phyloP scores from a whole-genome alignment of 2,888 invertebrate genomes.

The Coecobrya sp. region DNA sequence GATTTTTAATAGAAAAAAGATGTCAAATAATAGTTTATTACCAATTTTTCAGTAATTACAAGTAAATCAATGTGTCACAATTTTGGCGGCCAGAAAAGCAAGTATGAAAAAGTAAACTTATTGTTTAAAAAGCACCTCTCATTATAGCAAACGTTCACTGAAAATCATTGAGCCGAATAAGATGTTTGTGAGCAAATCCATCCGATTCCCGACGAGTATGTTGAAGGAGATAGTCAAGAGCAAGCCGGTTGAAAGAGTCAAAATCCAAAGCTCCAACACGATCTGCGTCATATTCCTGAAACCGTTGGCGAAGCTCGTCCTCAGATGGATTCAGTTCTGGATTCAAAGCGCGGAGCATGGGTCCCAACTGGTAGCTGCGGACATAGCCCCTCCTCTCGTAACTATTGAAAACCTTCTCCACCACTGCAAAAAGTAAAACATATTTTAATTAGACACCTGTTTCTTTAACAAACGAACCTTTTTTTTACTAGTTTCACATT shows the following conservation, averaged over 20 bases:
- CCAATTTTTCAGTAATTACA: background rate
- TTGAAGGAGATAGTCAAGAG: constrained; percentile 74
- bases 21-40: background rate
- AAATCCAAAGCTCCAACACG: constrained; percentile 72
- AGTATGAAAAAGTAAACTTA: background rate
- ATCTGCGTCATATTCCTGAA: constrained; percentile 64
- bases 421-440: constrained; percentile 59
- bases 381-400: constrained; percentile 76
- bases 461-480: background rate
- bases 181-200: constrained; percentile 77
- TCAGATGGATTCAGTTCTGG: constrained; percentile 71
- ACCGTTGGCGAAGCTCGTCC: constrained; percentile 69
- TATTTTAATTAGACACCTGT: background rate
- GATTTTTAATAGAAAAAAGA: too few species aligned
- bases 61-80: background rate
- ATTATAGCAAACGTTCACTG: constrained; percentile 38
- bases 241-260: constrained; percentile 77
- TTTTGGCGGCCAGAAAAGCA: background rate
- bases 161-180: constrained; percentile 81
- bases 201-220: constrained; percentile 75
- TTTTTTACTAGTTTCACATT: background rate
- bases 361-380: constrained; percentile 73
- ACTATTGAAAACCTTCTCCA: constrained; percentile 81
- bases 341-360: constrained; percentile 79
- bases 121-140: background rate